A percentile compares a stretch with the other conserved stretches of the same genome.
phyloP scores from a whole-genome alignment of 1,140 invertebrate species.

The Acyrthosiphon pisum region DNA sequence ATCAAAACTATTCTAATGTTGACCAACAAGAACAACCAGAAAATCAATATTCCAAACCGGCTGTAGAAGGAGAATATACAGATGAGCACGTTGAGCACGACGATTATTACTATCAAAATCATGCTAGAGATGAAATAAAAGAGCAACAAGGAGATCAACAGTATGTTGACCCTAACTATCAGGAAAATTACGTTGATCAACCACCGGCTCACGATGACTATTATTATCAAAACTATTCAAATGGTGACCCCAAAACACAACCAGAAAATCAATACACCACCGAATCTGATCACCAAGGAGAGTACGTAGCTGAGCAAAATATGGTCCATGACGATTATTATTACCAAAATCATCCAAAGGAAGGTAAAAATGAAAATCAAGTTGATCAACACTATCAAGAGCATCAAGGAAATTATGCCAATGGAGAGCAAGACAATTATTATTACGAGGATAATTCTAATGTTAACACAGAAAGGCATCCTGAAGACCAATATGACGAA shows the following conservation, averaged over 20 bases:
- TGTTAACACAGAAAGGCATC: background rate
- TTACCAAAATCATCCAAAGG: background rate
- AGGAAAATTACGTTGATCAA: background rate
- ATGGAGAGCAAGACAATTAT: background rate
- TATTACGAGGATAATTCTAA: constrained; percentile 34
- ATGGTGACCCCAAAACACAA: background rate
- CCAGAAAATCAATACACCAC: background rate
- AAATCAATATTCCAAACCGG: background rate
- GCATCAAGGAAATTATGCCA: background rate
- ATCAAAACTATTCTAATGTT: constrained; percentile 7
- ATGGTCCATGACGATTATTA: background rate
- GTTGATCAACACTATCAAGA: background rate
- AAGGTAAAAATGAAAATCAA: background rate
- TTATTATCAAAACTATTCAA: constrained; percentile 21
- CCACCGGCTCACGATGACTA: background rate
- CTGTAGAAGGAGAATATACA: background rate
- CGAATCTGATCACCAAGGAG: background rate
- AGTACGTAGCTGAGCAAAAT: background rate
- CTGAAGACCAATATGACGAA: background rate
- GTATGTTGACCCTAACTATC: constrained; percentile 5
- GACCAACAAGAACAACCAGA: constrained; percentile 2
- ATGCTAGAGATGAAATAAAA: background rate
- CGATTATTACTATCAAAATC: constrained; percentile 27
- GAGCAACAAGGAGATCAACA: background rate
- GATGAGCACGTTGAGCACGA: background rate